Conservation (phyloP, 1,140 invertebrate genomes). For the Lucilia cuprina region DNA sequence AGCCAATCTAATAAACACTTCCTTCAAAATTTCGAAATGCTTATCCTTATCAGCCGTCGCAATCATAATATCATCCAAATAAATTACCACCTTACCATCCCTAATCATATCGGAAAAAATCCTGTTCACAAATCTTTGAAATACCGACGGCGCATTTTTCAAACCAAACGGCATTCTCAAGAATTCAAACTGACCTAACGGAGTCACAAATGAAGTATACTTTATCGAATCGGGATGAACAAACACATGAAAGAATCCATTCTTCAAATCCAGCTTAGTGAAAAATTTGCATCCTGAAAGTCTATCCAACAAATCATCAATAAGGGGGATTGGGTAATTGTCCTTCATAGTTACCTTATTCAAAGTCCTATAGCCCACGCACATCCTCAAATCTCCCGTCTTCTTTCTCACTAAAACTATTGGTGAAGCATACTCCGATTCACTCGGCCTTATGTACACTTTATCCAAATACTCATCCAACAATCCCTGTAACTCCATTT, state of each 20-base stretch:
- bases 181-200: conserved; percentile 49
- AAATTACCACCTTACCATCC: conserved; percentile 32
- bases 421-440: too few species aligned
- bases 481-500: too few species aligned
- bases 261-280: conserved; percentile 59
- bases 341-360: conserved; percentile 45
- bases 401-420: too few species aligned
- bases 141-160: conserved; percentile 51
- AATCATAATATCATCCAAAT: conserved; percentile 40
- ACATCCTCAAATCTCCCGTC: conserved; percentile 42
- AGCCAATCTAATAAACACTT: conserved; percentile 45
- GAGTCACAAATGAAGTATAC: conserved; percentile 53
- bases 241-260: conserved; percentile 55
- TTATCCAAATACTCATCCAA: too few species aligned
- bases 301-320: conserved; percentile 52
- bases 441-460: too few species aligned
- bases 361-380: conserved; percentile 46
- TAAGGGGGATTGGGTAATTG: conserved; percentile 51
- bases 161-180: conserved; percentile 45
- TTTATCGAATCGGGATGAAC: conserved; percentile 42
- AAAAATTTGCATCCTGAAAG: conserved; percentile 39
- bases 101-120: conserved; percentile 47
- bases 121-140: conserved; percentile 58
- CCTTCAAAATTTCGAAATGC: conserved; percentile 39
- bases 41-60: conserved; percentile 13